Evolutionary conservation across 2,113 vertebrate species (phyloP), one percentile per base, ranked within the genome.

Genomic region (Oreotrochilus melanogaster): DNA sequence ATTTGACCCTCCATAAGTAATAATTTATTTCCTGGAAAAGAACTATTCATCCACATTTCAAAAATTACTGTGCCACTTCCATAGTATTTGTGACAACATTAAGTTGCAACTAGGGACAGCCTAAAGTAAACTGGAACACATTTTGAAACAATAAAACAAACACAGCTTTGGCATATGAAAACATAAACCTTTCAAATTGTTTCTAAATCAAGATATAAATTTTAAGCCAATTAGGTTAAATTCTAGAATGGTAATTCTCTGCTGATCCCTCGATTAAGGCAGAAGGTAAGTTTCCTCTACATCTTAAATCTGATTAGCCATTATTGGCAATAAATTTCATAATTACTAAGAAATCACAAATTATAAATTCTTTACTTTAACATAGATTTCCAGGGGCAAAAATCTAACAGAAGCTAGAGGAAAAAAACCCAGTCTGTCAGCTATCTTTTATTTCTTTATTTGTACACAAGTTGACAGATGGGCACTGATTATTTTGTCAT

Each of bases 391-490:
- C 58, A 93, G 31, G 5, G 50, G 72, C 47, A 48, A 83, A 78
- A 58, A 60, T 11, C 7, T 8, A 80, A 42, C 78, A 96, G 56
- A 88, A 96, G 71, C 30, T 60, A 51, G 25, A 33, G 43, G 13
- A 4, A 3, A 5, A 33, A 53, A 91, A 61, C 22, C 8, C 48
- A 28, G 33, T 5, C 60, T 78, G 67, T 72, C 79, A 89, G 58
- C 50, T 93, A 75, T 72, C 51, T 73, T 80, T 67, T 78, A 33
- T n/a, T 80, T 76, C 65, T 85, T 80, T 95, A 75, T 94, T 88
- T 96, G 95, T 56, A 91, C 45, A 89, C 79, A 81, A 74, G 22
- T 8, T 94, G 95, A 66, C 65, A 95, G 89, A 89, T 93, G 89
- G 87, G 25, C 69, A 91, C 60, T 85, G 65, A 76, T 88, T 88